Evolutionary conservation across 2,888 invertebrate genomes (phyloP).

Genomic region (Caenorhabditis sp.): DNA sequence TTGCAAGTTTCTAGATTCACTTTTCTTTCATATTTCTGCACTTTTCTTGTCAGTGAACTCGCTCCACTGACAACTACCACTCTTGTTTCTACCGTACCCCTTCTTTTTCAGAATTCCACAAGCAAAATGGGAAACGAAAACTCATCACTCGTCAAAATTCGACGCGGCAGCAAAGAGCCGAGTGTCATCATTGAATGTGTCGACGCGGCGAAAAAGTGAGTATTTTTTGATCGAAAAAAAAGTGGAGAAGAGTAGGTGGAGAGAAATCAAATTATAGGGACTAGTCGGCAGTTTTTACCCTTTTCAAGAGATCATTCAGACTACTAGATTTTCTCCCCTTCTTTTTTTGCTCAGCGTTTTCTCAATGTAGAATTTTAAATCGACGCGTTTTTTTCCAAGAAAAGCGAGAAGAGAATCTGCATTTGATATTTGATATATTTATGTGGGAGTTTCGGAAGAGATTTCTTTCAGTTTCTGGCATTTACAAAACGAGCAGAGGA

Average conservation of each 20-base stretch:
- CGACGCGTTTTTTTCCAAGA: neutral
- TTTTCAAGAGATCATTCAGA: conserved; percentile 3
- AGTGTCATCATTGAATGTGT: conserved; percentile 67
- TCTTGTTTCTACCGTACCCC: too few relatives aligned
- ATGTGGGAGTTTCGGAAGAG: neutral
- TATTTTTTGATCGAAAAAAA: conserved; percentile 17
- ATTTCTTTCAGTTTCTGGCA: neutral
- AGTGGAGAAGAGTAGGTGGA: neutral
- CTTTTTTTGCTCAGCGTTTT: neutral
- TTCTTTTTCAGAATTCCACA: neutral
- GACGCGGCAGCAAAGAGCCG: conserved; percentile 66
- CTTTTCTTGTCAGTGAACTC: neutral
- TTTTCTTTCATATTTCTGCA: neutral
- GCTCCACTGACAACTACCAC: too few relatives aligned
- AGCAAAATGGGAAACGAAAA: conserved; percentile 74
- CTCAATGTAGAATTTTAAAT: neutral
- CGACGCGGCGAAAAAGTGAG: conserved; percentile 58
- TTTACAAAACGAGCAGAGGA: too few relatives aligned
- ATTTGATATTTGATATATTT: neutral
- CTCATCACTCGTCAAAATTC: conserved; percentile 71
- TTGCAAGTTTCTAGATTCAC: neutral
- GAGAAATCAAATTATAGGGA: conserved; percentile 14
- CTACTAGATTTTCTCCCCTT: neutral
- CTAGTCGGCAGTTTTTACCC: conserved; percentile 14
- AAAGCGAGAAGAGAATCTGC: neutral